phyloP scores from a whole-genome alignment of 2,888 invertebrate genomes.

The Trileptium ribeirensis region DNA sequence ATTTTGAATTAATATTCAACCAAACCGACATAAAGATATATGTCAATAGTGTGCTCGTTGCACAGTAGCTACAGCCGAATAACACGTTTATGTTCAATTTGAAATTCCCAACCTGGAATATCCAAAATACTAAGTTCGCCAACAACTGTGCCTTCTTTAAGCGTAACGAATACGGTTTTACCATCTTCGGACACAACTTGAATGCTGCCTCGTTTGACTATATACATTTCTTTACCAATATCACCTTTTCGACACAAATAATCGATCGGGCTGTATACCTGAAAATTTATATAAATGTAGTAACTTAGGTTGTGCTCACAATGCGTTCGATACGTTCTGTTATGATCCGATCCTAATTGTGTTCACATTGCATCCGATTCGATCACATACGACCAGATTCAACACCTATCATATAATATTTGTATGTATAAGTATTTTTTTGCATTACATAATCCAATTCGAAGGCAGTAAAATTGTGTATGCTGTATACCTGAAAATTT shows the following conservation, averaged over 20 bases:
- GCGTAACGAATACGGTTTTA: constrained; percentile 24
- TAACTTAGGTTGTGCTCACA: too few species aligned
- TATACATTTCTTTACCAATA: constrained; percentile 95
- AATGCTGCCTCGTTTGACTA: constrained; percentile 53
- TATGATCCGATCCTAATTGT: too few species aligned
- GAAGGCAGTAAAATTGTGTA: too few species aligned
- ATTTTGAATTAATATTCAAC: too few species aligned
- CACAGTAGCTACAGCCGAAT: neutral
- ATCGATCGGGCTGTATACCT: constrained; percentile 84
- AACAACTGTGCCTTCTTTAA: constrained; percentile 20
- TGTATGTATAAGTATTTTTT: too few species aligned
- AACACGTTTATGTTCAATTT: neutral
- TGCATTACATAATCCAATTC: too few species aligned
- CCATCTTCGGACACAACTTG: constrained; percentile 48
- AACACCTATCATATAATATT: too few species aligned
- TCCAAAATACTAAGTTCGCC: constrained; percentile 46
- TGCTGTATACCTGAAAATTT: constrained; percentile 57
- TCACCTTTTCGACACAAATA: constrained; percentile 93
- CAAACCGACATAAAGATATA: neutral
- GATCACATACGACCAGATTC: too few species aligned
- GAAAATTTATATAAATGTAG: neutral
- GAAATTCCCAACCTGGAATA: constrained; percentile 30
- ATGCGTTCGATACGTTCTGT: too few species aligned
- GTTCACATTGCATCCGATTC: too few species aligned
- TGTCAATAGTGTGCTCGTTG: neutral